Evolutionary conservation across 1,140 invertebrate species (phyloP).

Genomic region (Galleria mellonella): DNA sequence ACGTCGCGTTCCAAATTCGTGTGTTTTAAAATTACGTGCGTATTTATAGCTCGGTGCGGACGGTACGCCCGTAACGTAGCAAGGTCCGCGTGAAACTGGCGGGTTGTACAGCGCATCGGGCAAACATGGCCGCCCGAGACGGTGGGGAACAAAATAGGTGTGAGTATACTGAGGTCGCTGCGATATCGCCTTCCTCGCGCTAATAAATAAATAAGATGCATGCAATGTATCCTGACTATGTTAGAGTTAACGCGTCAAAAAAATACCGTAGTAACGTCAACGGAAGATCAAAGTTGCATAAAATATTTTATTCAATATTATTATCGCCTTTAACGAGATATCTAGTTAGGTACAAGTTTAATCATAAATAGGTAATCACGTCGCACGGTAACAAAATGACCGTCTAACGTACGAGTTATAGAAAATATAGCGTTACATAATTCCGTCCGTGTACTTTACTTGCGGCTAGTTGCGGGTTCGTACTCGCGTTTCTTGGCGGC

Average conservation of each 20-base stretch:
- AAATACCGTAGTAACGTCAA: not conserved
- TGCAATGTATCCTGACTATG: slow-evolving; percentile 16
- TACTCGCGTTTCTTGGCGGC: too few species aligned
- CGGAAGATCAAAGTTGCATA: too few species aligned
- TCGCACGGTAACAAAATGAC: too few species aligned
- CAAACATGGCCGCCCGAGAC: slow-evolving; percentile 34
- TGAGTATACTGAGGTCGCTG: slow-evolving; percentile 28
- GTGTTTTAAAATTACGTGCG: slow-evolving; percentile 15
- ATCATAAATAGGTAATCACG: too few species aligned
- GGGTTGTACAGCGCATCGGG: slow-evolving; percentile 28
- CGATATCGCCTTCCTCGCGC: slow-evolving; percentile 50
- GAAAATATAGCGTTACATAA: too few species aligned
- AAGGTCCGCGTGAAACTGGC: slow-evolving; percentile 64
- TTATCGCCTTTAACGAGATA: too few species aligned
- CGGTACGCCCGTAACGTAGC: slow-evolving; percentile 23
- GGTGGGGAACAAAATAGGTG: slow-evolving; percentile 49
- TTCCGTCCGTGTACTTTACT: too few species aligned
- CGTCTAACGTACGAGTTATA: too few species aligned
- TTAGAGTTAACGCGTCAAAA: not conserved
- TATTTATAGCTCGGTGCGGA: slow-evolving; percentile 14
- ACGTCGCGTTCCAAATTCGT: slow-evolving; percentile 13
- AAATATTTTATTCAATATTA: too few species aligned
- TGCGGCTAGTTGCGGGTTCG: too few species aligned
- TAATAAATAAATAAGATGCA: slow-evolving; percentile 65
- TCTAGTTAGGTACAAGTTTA: too few species aligned